A percentile compares a stretch with the other conserved stretches of the same genome.
Conservation (phyloP, 2,113 vertebrate species). For the Mustela lutreola region DNA sequence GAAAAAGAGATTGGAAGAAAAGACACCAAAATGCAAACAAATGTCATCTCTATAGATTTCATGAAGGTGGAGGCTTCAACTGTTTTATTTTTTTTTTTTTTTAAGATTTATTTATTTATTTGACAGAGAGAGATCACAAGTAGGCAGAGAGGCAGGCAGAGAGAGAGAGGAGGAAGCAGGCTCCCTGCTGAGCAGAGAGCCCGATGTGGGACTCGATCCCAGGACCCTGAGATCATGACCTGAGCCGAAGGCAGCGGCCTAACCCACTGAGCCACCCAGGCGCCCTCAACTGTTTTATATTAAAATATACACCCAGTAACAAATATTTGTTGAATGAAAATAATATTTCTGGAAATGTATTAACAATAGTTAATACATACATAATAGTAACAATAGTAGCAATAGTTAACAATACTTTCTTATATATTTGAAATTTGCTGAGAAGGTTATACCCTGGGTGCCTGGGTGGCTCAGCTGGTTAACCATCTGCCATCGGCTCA, state of each 20-base stretch:
- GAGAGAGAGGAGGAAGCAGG: too few relatives aligned
- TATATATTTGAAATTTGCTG: background rate
- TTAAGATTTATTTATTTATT: too few relatives aligned
- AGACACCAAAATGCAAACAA: slow-evolving; percentile 36
- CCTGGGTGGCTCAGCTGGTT: background rate
- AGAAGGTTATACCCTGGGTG: background rate
- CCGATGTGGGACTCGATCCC: too few relatives aligned
- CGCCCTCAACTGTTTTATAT: background rate
- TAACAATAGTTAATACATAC: background rate
- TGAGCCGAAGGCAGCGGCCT: too few relatives aligned
- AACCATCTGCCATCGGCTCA: background rate
- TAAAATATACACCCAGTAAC: background rate
- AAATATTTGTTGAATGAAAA: slow-evolving; percentile 15
- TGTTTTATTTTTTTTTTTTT: too few relatives aligned
- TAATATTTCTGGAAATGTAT: background rate
- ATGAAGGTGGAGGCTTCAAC: background rate
- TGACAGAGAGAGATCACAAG: too few relatives aligned
- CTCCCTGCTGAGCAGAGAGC: too few relatives aligned
- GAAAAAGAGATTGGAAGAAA: background rate
- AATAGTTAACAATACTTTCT: background rate
- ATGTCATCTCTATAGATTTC: background rate
- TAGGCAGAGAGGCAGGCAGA: too few relatives aligned
- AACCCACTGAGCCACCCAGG: too few relatives aligned
- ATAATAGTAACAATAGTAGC: too few relatives aligned
- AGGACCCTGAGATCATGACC: too few relatives aligned